phyloP scores from a whole-genome alignment of 2,888 invertebrate species.

The Cosmia pyralina region DNA sequence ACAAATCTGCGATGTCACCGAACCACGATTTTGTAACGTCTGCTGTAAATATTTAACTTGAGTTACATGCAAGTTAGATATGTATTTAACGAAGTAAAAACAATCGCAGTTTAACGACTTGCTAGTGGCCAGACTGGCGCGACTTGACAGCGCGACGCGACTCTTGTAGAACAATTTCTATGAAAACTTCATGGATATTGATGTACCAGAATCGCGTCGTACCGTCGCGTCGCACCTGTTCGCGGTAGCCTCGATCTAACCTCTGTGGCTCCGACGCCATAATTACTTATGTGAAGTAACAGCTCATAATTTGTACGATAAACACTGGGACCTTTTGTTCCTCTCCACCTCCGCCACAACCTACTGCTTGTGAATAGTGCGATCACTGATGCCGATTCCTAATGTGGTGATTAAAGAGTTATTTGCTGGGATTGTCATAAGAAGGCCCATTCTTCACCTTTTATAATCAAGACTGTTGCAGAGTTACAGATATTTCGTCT shows the following conservation, averaged over 20 bases:
- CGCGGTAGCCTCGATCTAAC: neutral
- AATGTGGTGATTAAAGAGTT: neutral
- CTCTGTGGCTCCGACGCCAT: neutral
- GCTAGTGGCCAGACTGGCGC: neutral
- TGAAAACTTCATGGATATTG: too few species aligned
- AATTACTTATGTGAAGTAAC: neutral
- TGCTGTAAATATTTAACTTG: neutral
- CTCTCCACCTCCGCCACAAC: neutral
- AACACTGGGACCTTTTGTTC: too few species aligned
- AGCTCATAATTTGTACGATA: neutral
- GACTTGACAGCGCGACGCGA: too few species aligned
- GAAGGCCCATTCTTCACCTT: neutral
- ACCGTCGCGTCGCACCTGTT: too few species aligned
- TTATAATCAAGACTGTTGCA: neutral
- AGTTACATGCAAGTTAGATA: constrained; percentile 14
- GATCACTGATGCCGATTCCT: neutral
- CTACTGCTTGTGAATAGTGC: neutral
- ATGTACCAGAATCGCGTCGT: too few species aligned
- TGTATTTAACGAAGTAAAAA: constrained; percentile 15
- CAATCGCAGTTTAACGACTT: constrained; percentile 13
- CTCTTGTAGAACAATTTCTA: too few species aligned
- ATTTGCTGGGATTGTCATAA: neutral
- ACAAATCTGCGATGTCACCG: neutral
- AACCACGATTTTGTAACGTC: neutral
- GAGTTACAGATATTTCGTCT: neutral